These are phyloP conservation scores for Achroia grisella DNA, from an alignment of 1,140 invertebrate species.

Conservation along the genomic window DNA sequence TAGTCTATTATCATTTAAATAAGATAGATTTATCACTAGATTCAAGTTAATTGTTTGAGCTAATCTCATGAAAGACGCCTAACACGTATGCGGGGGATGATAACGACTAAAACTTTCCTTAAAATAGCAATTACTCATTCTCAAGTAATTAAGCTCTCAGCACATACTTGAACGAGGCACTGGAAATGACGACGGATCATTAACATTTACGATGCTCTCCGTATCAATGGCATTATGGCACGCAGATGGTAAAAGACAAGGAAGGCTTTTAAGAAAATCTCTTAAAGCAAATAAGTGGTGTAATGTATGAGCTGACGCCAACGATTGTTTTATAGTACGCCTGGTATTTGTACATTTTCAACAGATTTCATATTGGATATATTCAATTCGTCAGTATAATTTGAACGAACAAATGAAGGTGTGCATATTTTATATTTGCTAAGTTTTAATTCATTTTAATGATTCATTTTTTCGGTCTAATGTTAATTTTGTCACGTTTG, in stretches of 20 bases:
- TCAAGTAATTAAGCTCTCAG: constrained; percentile 1
- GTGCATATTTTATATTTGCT: not conserved
- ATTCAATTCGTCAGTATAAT: no score
- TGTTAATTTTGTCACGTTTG: not conserved
- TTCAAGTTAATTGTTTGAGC: no score
- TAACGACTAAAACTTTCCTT: constrained; percentile 13
- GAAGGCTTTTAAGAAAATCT: constrained; percentile 21
- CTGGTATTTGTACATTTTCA: no score
- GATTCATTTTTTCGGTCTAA: not conserved
- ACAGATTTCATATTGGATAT: no score
- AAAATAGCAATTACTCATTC: constrained; percentile 21
- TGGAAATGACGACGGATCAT: constrained; percentile 6
- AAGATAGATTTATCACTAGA: no score
- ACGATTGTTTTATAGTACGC: no score
- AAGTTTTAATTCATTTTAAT: not conserved
- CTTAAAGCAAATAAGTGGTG: constrained; percentile 3
- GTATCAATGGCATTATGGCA: constrained; percentile 25
- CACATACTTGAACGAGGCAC: constrained; percentile 30
- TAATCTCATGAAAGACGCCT: no score
- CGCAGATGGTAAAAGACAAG: constrained; percentile 12
- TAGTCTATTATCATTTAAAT: no score
- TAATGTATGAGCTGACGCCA: constrained; percentile 5
- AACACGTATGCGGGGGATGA: not conserved
- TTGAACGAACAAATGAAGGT: no score
- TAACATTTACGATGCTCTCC: constrained; percentile 26